A percentile compares a stretch with the other conserved stretches of the same genome.
Conservation (phyloP, 2,113 vertebrate species). For the Erpornis zantholeuca region DNA sequence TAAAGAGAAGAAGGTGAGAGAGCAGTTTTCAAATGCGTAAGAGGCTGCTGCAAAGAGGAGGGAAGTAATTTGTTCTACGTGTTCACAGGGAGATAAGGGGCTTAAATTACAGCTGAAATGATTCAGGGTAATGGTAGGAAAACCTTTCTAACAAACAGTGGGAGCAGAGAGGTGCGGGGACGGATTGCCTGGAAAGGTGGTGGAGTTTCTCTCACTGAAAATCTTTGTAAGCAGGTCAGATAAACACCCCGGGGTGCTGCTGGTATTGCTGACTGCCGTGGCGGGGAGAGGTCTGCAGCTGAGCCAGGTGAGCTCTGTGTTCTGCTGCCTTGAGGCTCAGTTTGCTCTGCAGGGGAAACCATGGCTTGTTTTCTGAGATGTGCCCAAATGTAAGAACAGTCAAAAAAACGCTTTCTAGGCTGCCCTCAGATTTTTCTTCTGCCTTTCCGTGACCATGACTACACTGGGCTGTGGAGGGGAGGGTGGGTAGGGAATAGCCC, state of each 20-base stretch:
- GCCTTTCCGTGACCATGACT: accelerated
- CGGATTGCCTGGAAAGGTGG: neutral
- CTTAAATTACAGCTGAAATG: neutral
- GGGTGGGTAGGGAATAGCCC: neutral
- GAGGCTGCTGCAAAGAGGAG: neutral
- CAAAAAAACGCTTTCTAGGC: neutral
- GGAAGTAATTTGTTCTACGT: neutral
- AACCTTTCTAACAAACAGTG: neutral
- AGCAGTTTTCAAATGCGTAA: neutral
- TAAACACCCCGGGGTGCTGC: neutral
- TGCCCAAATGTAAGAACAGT: neutral
- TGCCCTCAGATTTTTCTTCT: neutral
- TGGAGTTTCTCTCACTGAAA: neutral
- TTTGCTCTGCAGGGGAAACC: neutral
- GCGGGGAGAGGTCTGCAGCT: neutral
- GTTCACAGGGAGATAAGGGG: neutral
- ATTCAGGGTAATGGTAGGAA: neutral
- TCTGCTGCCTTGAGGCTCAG: neutral
- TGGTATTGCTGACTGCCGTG: neutral
- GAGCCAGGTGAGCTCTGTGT: accelerated
- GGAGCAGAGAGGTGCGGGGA: neutral
- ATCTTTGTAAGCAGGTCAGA: neutral
- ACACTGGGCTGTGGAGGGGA: neutral
- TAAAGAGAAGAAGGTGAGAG: neutral
- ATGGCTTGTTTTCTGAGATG: neutral